Conservation (phyloP, 2,797 vertebrate genomes). For the Menidia menidia region DNA sequence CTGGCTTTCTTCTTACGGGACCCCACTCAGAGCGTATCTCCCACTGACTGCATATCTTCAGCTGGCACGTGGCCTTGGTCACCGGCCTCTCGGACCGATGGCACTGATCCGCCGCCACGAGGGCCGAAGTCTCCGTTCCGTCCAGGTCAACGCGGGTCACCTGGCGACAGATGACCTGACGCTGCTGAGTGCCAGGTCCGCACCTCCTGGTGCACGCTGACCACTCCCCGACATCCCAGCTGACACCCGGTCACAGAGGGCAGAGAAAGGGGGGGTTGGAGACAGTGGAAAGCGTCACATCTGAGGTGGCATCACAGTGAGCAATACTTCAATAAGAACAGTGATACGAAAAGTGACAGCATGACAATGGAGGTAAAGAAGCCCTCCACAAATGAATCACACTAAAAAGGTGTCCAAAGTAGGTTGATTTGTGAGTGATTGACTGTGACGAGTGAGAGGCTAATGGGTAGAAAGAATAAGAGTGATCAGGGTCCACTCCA, state of each 20-base stretch:
- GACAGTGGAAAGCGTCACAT: constrained; percentile 4
- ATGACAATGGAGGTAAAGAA: background rate
- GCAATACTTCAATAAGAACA: constrained; percentile 22
- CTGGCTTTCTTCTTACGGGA: constrained; percentile 62
- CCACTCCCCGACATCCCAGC: constrained; percentile 85
- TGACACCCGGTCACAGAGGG: constrained; percentile 51
- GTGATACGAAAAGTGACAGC: constrained; percentile 10
- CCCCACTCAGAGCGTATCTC: constrained; percentile 82
- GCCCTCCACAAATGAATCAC: constrained; percentile 1
- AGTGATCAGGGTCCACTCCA: constrained; percentile 22
- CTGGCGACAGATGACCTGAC: constrained; percentile 82
- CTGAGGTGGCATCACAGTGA: too few species aligned
- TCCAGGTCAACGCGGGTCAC: constrained; percentile 58
- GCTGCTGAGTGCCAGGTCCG: constrained; percentile 79
- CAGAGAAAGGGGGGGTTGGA: constrained; percentile 6
- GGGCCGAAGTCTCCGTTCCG: constrained; percentile 63
- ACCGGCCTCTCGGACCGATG: constrained; percentile 63
- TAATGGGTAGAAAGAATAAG: constrained; percentile 27
- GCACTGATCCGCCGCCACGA: constrained; percentile 60
- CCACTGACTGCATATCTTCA: constrained; percentile 86
- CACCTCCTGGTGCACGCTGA: constrained; percentile 85
- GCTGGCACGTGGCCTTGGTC: constrained; percentile 77
- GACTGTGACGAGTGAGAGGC: constrained; percentile 32
- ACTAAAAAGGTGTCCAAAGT: background rate
- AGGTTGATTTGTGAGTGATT: constrained; percentile 21